These are phyloP conservation scores for Leucosticte australis DNA, from an alignment of 2,113 vertebrate species.

Conservation along the genomic window DNA sequence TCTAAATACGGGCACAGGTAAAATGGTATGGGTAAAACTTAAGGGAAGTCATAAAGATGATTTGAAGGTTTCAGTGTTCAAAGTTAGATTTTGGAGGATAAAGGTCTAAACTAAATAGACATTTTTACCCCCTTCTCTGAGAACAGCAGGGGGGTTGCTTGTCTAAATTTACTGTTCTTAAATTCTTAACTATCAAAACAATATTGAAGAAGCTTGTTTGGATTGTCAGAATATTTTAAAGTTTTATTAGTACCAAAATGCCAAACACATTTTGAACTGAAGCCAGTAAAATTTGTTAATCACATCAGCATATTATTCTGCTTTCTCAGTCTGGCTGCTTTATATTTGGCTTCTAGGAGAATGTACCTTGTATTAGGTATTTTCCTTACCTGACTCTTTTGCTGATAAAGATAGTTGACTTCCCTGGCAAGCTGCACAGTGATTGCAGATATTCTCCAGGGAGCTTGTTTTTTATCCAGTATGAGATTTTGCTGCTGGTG, in stretches of 20 bases:
- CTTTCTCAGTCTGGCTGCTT: background rate
- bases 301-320: rapidly evolving
- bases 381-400: background rate
- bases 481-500: background rate
- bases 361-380: background rate
- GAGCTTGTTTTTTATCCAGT: background rate
- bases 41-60: background rate
- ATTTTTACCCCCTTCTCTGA: background rate
- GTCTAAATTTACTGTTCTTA: background rate
- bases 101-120: background rate
- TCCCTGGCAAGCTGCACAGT: background rate
- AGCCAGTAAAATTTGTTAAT: background rate
- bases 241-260: background rate
- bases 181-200: background rate
- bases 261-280: background rate
- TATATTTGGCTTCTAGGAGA: background rate
- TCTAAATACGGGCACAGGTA: background rate
- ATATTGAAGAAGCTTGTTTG: background rate
- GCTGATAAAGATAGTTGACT: background rate
- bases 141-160: background rate
- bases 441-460: background rate
- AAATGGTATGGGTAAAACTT: background rate
- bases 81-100: background rate
- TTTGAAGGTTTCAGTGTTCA: background rate
- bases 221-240: background rate